A percentile compares a stretch with the other conserved stretches of the same genome.
phyloP scores from a whole-genome alignment of 2,113 vertebrate species.

The Emberiza fucata region DNA sequence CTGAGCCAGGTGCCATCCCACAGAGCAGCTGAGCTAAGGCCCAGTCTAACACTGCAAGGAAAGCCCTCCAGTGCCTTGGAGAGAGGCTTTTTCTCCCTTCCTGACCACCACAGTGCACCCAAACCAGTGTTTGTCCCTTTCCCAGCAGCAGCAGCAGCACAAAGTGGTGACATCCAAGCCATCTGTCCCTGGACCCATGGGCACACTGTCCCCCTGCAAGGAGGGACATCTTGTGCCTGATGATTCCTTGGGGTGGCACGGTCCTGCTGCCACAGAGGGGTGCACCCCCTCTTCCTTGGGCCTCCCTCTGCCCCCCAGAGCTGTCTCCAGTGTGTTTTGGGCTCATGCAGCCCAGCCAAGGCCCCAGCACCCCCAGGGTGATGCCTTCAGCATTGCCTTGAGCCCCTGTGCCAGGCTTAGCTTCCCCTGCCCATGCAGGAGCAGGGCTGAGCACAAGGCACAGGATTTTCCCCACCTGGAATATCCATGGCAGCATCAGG shows the following conservation, averaged over 20 bases:
- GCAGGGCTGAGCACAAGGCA: not conserved
- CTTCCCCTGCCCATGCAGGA: not conserved
- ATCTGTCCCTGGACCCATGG: not conserved
- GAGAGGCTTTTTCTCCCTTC: not conserved
- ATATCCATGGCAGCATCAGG: not conserved
- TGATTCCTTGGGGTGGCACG: not conserved
- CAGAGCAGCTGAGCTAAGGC: not conserved
- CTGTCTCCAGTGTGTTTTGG: accelerated
- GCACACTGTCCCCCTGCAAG: not conserved
- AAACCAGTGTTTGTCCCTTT: not conserved
- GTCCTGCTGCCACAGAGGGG: not conserved
- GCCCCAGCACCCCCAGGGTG: not conserved
- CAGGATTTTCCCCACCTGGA: slow-evolving; percentile 9
- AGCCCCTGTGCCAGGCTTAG: not conserved
- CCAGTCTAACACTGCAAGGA: not conserved
- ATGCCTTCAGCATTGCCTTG: not conserved
- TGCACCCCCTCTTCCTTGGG: not conserved
- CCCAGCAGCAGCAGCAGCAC: not conserved
- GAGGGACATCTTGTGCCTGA: not conserved
- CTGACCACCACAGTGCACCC: not conserved
- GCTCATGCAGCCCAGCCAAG: not conserved
- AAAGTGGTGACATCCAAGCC: not conserved
- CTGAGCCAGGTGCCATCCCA: not conserved
- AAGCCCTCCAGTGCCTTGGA: not conserved
- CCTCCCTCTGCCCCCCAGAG: not conserved